These are phyloP conservation scores for Rhimphoctona megacephalus DNA, from an alignment of 2,888 invertebrate genomes.

Conservation along the genomic window DNA sequence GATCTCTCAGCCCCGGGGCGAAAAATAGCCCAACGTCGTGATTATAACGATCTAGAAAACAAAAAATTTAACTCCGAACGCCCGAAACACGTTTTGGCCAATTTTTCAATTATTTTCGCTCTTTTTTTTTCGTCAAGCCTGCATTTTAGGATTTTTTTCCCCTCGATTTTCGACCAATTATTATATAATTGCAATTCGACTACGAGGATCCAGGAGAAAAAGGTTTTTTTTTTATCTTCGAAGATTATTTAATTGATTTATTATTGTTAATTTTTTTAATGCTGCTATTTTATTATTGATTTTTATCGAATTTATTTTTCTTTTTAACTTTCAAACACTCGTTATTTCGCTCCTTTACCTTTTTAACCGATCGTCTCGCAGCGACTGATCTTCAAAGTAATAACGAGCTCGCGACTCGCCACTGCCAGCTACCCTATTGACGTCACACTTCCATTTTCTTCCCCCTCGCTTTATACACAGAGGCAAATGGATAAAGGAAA, in stretches of 20 bases:
- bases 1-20: conserved; percentile 11
- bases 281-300: background rate
- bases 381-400: conserved; percentile 73
- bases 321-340: conserved; percentile 12
- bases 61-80: conserved; percentile 28
- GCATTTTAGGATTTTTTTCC: conserved; percentile 2
- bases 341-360: conserved; percentile 69
- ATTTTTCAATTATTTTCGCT: conserved; percentile 3
- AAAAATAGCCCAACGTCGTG: conserved; percentile 24
- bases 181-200: conserved; percentile 9
- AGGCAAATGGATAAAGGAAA: conserved; percentile 7
- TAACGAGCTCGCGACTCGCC: conserved; percentile 68
- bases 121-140: background rate
- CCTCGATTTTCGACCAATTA: conserved; percentile 4
- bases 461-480: conserved; percentile 47
- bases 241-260: background rate
- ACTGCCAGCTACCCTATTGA: conserved; percentile 73
- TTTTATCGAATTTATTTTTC: background rate
- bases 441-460: conserved; percentile 69
- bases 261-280: background rate
- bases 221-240: conserved; percentile 32
- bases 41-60: conserved; percentile 25
- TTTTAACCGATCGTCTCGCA: conserved; percentile 74
- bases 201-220: conserved; percentile 28
- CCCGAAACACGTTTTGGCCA: background rate